Conservation (phyloP, 2,888 invertebrate species). For the Nudaria mundana region DNA sequence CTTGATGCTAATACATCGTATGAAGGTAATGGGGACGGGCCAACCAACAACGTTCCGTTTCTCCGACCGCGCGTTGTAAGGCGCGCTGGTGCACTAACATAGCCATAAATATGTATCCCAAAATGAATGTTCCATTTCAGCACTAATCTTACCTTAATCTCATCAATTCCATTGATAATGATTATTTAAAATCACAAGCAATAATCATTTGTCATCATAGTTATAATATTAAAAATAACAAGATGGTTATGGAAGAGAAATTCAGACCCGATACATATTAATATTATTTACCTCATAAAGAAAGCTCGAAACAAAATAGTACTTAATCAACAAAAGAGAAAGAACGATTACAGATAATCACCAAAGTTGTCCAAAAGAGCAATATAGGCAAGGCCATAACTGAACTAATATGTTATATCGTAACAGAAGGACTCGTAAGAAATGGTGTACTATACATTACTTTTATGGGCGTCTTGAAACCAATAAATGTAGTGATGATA, state of each 20-base stretch:
- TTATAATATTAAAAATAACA: no score
- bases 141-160: no score
- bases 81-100: no score
- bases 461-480: slow-evolving; percentile 50
- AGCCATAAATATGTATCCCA: no score
- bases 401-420: slow-evolving; percentile 32
- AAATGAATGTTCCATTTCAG: no score
- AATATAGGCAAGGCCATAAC: slow-evolving; percentile 29
- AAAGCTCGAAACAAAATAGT: slow-evolving; percentile 21
- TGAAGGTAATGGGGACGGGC: no score
- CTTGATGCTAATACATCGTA: no score
- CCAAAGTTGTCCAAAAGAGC: slow-evolving; percentile 30
- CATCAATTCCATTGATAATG: no score
- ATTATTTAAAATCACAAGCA: no score
- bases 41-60: no score
- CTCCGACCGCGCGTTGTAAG: no score
- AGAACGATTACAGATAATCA: slow-evolving; percentile 34
- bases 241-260: no score
- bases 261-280: slow-evolving; percentile 16
- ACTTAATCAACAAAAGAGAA: slow-evolving; percentile 33
- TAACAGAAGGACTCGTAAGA: slow-evolving; percentile 30
- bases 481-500: slow-evolving; percentile 38
- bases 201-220: not conserved
- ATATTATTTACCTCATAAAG: slow-evolving; percentile 20
- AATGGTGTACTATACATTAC: slow-evolving; percentile 48